Base-by-base conservation (phyloP, 2,888 invertebrate genomes). In the Aromia moschata region DNA sequence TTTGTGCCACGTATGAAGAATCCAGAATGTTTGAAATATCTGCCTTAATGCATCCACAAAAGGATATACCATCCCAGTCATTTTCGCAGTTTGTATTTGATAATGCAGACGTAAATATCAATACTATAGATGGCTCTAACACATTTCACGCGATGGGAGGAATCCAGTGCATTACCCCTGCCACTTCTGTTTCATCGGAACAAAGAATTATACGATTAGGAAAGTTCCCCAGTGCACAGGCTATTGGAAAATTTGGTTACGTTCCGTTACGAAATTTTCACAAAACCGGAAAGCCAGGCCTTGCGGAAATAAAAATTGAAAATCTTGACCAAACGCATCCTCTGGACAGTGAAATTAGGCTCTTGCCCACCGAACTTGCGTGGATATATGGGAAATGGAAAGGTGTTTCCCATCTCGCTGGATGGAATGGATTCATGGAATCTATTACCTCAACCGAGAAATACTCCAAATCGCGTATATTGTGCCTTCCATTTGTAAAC, bases 91-190 rank as follows among this genome's bases (percentile, higher is more conserved):
- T n/a, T n/a, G n/a, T n/a, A n/a, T n/a, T n/a, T n/a, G n/a, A n/a
- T n/a, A 7, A 74, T 67, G 70, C 72, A 46, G 73, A 74, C 67
- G 67, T 72, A 18, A 75, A 76, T 74, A 71, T 73, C 5, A 30
- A 66, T 58, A 73, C 74, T 1, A 20, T 75, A 12, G 71, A 73
- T 40, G 69, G 70, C 47, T 11, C 70, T 58, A 71, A 74, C 41
- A 72, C 74, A 3, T 58, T 74, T 49, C 74, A 25, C 58, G 64
- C 69, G 57, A 73, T 74, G 74, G 72, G 72, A 41, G 66, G 68
- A 0, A 73, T 72, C 60, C 58, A 33, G 15, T 25, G 20, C 11
- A 30, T 37, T 37, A 37, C 37, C 37, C 37, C 37, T 11, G 14
- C n/a, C 11, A 37, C 12, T 37, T 37, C 37, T 12, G 37, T 37